Base-by-base conservation (phyloP, 2,888 invertebrate species). In the Ceratothoa steindachneri region DNA sequence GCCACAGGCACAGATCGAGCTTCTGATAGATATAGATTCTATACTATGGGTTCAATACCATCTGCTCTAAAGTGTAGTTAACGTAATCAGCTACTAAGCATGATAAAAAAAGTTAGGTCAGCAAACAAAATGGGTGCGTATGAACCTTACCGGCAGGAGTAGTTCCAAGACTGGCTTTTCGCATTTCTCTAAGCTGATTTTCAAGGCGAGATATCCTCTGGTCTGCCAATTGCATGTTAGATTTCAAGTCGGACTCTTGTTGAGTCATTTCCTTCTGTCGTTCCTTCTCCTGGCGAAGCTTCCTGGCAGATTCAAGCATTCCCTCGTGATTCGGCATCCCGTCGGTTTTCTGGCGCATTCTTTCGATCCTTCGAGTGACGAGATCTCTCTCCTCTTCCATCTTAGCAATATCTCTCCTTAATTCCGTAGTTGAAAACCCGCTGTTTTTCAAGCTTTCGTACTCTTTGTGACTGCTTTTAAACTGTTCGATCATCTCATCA, bases 361-460 rank as follows among this genome's bases (percentile, higher is more conserved):
- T 85, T 81, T 89, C 88, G 72, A 89, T 87, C 83, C 88, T 87
- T 82, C 87, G 87, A 80, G 82, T 83, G 83, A 93, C 89, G 81
- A 92, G 90, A 81, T 92, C 92, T 83, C 90, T 89, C 83, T 95
- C 95, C 71, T 91, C 89, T 80, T 93, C 92, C 92, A 94, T 93
- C 78, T 92, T 90, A 81, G 90, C 89, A 69, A 94, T 89, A 83
- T 95, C 95, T 80, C 90, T 89, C 81, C 92, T 89, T 75, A 95
- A 89, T 85, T 95, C 95, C 1, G 89, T 87, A 0, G 89, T 87
- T n/a, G 90, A 89, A 82, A 90, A 89, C 30, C 88, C 88, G 68
- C 87, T 86, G 30, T 83, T 88, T 81, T 88, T 87, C 70, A 90
- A 84, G 67, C 87, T 83, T 81, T 91, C 89, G 52, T 89, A 88